These are phyloP conservation scores for Charadrius vociferus DNA, from an alignment of 2,113 vertebrate genomes.

Conservation along the genomic window DNA sequence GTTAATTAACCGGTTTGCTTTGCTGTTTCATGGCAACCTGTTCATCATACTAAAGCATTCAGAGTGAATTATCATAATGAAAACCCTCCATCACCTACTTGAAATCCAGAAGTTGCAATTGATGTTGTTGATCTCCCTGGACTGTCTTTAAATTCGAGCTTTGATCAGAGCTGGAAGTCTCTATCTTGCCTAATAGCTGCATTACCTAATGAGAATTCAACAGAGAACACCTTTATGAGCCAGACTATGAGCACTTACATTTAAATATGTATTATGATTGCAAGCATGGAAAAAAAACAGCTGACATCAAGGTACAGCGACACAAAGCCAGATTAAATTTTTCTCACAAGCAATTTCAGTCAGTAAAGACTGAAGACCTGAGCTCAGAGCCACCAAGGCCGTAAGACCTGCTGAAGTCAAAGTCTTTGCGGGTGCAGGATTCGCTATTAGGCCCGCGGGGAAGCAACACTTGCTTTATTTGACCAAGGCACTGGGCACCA, in stretches of 20 bases:
- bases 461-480: not conserved
- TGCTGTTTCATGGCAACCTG: constrained; percentile 1
- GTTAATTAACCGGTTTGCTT: constrained; percentile 15
- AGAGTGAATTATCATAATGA: constrained; percentile 41
- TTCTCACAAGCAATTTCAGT: not conserved
- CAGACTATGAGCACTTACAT: not conserved
- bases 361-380: not conserved
- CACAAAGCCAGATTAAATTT: not conserved
- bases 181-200: constrained; percentile 76
- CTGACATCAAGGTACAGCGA: not conserved
- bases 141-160: constrained; percentile 69
- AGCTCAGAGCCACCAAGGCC: not conserved
- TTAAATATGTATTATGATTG: not conserved
- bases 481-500: not conserved
- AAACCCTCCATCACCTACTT: constrained; percentile 76
- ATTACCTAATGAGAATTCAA: constrained; percentile 72
- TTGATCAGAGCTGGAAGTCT: constrained; percentile 71
- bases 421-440: not conserved
- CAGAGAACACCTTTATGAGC: constrained; percentile 13
- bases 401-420: not conserved
- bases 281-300: not conserved
- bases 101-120: constrained; percentile 80
- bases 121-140: constrained; percentile 72
- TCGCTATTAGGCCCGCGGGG: accelerated
- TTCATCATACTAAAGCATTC: constrained; percentile 15